Conservation (phyloP, 2,888 invertebrate species). For the Zygothrica quintamaculata region DNA sequence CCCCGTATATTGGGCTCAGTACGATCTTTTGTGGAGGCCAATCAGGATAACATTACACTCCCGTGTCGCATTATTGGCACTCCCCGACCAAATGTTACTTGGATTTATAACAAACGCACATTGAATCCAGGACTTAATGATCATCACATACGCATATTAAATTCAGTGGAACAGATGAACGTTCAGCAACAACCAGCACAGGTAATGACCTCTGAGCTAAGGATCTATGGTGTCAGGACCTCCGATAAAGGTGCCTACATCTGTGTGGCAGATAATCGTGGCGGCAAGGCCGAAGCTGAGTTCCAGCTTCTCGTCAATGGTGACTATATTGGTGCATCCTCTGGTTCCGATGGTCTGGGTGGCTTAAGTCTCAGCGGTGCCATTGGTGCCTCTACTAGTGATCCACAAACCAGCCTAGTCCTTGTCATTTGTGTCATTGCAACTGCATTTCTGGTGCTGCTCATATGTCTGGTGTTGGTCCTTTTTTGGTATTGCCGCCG, state of each 20-base stretch:
- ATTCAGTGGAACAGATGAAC: conserved; percentile 76
- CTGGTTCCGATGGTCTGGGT: conserved; percentile 69
- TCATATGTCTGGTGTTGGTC: conserved; percentile 86
- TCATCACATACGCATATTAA: conserved; percentile 76
- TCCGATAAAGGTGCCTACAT: conserved; percentile 90
- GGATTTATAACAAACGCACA: conserved; percentile 85
- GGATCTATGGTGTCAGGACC: conserved; percentile 87
- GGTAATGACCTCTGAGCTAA: conserved; percentile 86
- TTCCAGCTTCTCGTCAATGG: conserved; percentile 87
- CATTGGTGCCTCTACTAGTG: conserved; percentile 83
- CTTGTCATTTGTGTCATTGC: conserved; percentile 85
- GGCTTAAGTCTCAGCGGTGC: conserved; percentile 84
- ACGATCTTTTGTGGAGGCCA: conserved; percentile 86
- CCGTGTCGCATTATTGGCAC: conserved; percentile 87
- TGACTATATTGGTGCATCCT: conserved; percentile 70
- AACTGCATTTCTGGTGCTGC: conserved; percentile 86
- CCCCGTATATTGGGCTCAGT: conserved; percentile 88
- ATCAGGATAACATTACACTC: conserved; percentile 89
- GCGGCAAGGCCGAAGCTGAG: conserved; percentile 91
- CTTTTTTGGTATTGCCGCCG: conserved; percentile 86
- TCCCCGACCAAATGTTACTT: conserved; percentile 91
- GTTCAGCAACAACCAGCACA: conserved; percentile 41
- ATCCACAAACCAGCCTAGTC: conserved; percentile 84
- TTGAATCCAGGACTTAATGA: conserved; percentile 75
- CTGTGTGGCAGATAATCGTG: conserved; percentile 93